Percentiles rank a stretch among this genome's conserved stretches.
phyloP scores from a whole-genome alignment of 1,140 invertebrate species.

The Drosophila navojoa region DNA sequence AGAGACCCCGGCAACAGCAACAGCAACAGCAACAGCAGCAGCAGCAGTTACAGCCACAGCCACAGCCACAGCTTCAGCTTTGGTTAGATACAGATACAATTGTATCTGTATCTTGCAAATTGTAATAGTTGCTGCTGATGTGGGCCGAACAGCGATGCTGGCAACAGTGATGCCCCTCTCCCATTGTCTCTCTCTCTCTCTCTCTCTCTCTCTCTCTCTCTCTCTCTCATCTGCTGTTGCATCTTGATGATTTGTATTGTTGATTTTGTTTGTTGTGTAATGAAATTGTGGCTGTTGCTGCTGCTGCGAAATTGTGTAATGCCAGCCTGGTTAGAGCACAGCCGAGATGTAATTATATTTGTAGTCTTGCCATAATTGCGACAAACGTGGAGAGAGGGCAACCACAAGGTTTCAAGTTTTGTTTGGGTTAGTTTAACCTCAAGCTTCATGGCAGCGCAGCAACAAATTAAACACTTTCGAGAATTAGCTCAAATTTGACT shows the following conservation, averaged over 20 bases:
- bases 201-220: background rate
- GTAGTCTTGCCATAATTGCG: conserved; percentile 17
- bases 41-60: background rate
- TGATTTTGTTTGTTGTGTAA: conserved; percentile 17
- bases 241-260: conserved; percentile 27
- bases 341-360: conserved; percentile 16
- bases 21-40: background rate
- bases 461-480: too few relatives aligned
- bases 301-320: conserved; percentile 28
- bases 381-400: background rate
- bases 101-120: conserved; percentile 33
- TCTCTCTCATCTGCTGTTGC: conserved; percentile 2
- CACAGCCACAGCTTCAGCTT: background rate
- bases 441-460: too few relatives aligned
- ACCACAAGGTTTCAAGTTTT: background rate
- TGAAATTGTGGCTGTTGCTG: conserved; percentile 20
- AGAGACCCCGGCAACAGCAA: background rate
- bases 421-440: too few relatives aligned
- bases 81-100: background rate
- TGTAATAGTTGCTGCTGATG: conserved; percentile 18
- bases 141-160: conserved; percentile 29
- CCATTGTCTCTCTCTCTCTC: background rate
- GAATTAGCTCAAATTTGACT: too few relatives aligned
- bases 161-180: conserved; percentile 6
- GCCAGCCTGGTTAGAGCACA: conserved; percentile 3